Conservation (phyloP, 1,140 invertebrate genomes). For the Lepeophtheirus salmonis region DNA sequence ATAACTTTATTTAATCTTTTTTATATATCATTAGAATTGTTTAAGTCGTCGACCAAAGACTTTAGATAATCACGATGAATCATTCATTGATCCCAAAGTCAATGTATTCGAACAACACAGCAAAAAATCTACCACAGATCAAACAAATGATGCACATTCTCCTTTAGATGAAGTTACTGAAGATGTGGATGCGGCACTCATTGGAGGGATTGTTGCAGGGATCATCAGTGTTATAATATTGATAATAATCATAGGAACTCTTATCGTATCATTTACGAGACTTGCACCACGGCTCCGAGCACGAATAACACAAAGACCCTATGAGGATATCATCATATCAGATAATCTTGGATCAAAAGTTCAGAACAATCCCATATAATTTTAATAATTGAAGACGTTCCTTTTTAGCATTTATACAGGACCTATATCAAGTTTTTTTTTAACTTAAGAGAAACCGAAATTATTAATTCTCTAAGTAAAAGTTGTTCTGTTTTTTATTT, state of each 20-base stretch:
- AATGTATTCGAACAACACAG: neutral
- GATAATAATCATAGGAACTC: neutral
- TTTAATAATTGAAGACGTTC: no score
- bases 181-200: neutral
- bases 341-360: no score
- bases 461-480: neutral
- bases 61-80: neutral
- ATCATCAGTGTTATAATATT: neutral
- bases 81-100: neutral
- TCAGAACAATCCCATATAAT: no score
- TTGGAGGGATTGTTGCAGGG: neutral
- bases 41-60: neutral
- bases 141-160: no score
- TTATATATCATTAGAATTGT: neutral
- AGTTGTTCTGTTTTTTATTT: neutral
- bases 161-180: no score
- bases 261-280: slow-evolving; percentile 2
- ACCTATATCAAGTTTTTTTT: no score
- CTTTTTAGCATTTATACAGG: no score
- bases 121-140: neutral
- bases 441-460: neutral
- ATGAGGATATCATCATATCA: slow-evolving; percentile 11
- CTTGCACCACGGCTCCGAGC: neutral
- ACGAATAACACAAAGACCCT: neutral
- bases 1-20: neutral